phyloP scores from a whole-genome alignment of 1,140 invertebrate species.

The Lamellibrachia luymesi region DNA sequence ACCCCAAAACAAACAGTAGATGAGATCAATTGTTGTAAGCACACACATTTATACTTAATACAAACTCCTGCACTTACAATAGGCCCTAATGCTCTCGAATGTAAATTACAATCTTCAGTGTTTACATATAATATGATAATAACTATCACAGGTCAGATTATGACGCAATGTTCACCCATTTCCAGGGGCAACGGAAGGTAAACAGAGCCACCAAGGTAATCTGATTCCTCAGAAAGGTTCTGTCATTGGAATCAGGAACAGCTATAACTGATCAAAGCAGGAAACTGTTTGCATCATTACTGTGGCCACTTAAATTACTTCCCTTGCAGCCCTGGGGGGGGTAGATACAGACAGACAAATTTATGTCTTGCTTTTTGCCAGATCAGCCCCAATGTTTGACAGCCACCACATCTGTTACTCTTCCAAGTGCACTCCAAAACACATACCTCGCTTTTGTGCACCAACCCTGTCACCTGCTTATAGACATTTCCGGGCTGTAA shows the following conservation, averaged over 20 bases:
- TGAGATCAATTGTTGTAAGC: neutral
- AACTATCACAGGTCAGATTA: neutral
- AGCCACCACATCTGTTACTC: neutral
- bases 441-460: neutral
- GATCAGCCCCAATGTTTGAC: neutral
- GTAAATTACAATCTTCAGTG: neutral
- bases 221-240: neutral
- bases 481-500: neutral
- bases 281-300: neutral
- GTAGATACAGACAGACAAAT: neutral
- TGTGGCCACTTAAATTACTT: neutral
- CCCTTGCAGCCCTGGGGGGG: neutral
- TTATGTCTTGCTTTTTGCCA: neutral
- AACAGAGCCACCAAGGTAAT: neutral
- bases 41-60: neutral
- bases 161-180: neutral
- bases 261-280: neutral
- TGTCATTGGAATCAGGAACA: neutral
- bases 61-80: neutral
- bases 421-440: neutral
- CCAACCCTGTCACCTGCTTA: neutral
- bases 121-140: neutral
- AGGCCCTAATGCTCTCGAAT: neutral
- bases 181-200: neutral
- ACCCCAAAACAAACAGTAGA: neutral